phyloP scores from a whole-genome alignment of 92 coral and sea anemone species.

The Bergia sp. region DNA sequence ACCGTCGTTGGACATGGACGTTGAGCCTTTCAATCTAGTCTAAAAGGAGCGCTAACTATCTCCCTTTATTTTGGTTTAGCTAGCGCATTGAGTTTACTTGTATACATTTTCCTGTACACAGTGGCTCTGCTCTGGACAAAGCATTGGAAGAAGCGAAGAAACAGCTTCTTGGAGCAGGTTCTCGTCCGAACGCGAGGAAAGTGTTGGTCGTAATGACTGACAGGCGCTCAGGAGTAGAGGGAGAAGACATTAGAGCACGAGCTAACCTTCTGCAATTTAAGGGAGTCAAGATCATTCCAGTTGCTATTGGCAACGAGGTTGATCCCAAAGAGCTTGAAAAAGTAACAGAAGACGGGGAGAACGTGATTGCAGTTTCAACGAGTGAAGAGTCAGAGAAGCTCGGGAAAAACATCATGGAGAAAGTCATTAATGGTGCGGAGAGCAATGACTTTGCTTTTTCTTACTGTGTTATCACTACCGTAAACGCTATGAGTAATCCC shows the following conservation, averaged over 20 bases:
- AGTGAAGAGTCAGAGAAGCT: constrained; percentile 36
- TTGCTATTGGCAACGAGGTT: constrained; percentile 49
- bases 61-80: background rate
- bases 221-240: background rate
- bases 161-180: constrained; percentile 54
- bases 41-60: too few relatives aligned
- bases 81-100: too few relatives aligned
- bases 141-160: constrained; percentile 69
- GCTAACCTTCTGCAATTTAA: constrained; percentile 32
- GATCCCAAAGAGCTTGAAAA: constrained; percentile 47
- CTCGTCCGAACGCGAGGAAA: constrained; percentile 64
- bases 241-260: constrained; percentile 24
- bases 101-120: constrained; percentile 29
- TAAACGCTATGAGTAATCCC: too few relatives aligned
- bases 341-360: background rate
- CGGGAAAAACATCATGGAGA: constrained; percentile 33
- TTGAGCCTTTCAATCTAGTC: too few relatives aligned
- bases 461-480: too few relatives aligned
- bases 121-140: constrained; percentile 66
- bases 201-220: constrained; percentile 68
- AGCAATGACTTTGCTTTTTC: background rate
- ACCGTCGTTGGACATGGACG: too few relatives aligned
- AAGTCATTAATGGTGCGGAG: constrained; percentile 40
- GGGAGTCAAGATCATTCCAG: constrained; percentile 42
- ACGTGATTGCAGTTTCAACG: constrained; percentile 14